Evolutionary conservation across 2,888 invertebrate genomes (phyloP), one percentile per base, ranked within the genome.

Genomic region (Thera britannica): DNA sequence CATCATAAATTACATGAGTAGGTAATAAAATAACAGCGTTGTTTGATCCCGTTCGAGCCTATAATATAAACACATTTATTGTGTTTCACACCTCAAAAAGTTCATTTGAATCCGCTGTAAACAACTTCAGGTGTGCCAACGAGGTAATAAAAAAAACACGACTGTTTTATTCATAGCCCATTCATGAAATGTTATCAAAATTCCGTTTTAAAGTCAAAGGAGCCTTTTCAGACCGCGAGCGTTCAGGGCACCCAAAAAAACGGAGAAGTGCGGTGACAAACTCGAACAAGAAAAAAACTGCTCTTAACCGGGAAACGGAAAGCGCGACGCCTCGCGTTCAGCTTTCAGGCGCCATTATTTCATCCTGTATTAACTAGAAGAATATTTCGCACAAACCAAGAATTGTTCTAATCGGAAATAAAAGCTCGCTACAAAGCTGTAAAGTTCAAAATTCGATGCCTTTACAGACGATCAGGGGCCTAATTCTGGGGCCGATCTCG

Each of bases 271-370:
- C 75, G 75, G 74, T 75, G 81, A 83, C 83, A 86, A 86, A 85
- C 79, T 79, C 70, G 70, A 77, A 80, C 73, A 77, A 81, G 74
- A 76, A 82, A 84, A 87, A 83, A 84, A 87, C 77, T 58, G 80
- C 81, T 79, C 81, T 81, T 78, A 76, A 81, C 80, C 81, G 81
- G 83, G 81, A 88, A 87, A 80, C 84, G 84, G 85, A 82, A 86
- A 88, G 82, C 81, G 84, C 83, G 85, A 83, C 84, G 83, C 83
- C 72, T 80, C 81, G 82, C 79, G 85, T 87, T 85, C 84, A 87
- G 87, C 82, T 87, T 90, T 87, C 85, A 89, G 87, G 80, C 85
- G 83, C 83, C 83, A 86, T 88, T 86, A 87, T 85, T 86, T 87
- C 86, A 85, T 85, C 83, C 85, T 82, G 84, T 84, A 85, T 83